Percentiles rank a stretch among this genome's conserved stretches.
Evolutionary conservation across 2,113 vertebrate species (phyloP).

Genomic region (Eupsittula cactorum): DNA sequence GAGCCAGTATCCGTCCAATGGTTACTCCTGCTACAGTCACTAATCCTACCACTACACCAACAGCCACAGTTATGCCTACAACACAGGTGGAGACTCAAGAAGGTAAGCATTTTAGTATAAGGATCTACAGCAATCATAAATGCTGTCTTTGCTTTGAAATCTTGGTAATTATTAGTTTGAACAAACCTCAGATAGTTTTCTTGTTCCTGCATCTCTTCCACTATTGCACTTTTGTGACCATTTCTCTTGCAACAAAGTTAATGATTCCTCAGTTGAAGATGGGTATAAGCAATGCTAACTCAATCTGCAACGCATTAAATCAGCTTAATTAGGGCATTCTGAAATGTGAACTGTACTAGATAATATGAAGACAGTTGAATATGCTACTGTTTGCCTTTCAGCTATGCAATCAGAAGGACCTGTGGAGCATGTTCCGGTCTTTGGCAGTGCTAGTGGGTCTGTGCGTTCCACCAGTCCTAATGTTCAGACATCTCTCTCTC

Average conservation of each 20-base stretch:
- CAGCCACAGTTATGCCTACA: slow-evolving; percentile 98
- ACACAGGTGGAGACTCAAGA: slow-evolving; percentile 96
- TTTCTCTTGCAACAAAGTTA: not conserved
- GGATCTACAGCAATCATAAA: not conserved
- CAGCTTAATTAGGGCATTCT: not conserved
- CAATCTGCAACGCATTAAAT: not conserved
- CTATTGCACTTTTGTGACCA: not conserved
- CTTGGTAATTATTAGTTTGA: not conserved
- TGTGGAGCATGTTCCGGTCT: slow-evolving; percentile 93
- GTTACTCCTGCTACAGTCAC: slow-evolving; percentile 93
- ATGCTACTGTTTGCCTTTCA: slow-evolving; percentile 61
- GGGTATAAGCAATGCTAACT: not conserved
- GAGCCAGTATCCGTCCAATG: slow-evolving; percentile 98
- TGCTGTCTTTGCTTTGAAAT: not conserved
- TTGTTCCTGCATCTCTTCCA: not conserved
- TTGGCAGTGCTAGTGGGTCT: slow-evolving; percentile 93
- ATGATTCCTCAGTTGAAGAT: not conserved
- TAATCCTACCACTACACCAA: slow-evolving; percentile 91
- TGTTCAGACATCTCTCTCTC: slow-evolving; percentile 87
- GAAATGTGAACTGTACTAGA: not conserved
- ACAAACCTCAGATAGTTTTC: not conserved
- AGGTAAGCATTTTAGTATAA: slow-evolving; percentile 72
- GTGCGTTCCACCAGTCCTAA: slow-evolving; percentile 97
- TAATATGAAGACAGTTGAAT: not conserved
- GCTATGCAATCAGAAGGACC: slow-evolving; percentile 92